phyloP scores from a whole-genome alignment of 2,113 vertebrate genomes.

The Ellobius talpinus region DNA sequence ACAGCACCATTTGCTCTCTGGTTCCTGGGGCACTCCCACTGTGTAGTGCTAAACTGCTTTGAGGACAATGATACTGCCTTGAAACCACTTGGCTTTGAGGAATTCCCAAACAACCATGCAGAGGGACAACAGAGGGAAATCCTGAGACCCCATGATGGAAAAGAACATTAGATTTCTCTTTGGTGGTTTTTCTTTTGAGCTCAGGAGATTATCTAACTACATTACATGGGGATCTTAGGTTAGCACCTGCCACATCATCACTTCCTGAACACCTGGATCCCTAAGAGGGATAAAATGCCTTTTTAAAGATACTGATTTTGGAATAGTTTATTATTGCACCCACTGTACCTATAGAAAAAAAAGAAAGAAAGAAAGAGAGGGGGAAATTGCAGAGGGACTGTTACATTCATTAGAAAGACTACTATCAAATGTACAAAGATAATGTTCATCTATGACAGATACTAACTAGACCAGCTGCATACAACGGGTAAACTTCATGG shows the following conservation, averaged over 20 bases:
- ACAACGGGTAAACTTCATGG: neutral
- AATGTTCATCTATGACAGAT: neutral
- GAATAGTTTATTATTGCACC: neutral
- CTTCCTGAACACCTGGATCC: neutral
- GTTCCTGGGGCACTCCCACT: neutral
- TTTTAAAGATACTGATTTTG: neutral
- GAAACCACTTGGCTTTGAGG: neutral
- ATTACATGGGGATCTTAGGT: neutral
- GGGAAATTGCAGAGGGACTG: neutral
- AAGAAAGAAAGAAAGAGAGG: too few relatives aligned
- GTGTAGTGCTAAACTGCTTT: neutral
- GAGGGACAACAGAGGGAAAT: neutral
- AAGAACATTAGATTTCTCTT: neutral
- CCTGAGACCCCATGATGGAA: neutral
- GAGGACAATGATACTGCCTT: neutral
- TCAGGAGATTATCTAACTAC: neutral
- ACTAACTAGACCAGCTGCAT: neutral
- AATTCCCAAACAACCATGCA: neutral
- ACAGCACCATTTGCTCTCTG: neutral
- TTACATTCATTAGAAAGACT: neutral
- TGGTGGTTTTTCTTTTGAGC: neutral
- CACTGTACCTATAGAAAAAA: neutral
- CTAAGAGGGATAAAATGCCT: neutral
- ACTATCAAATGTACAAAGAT: neutral
- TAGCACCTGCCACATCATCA: neutral